A percentile compares a stretch with the other conserved stretches of the same genome.
phyloP scores from a whole-genome alignment of 2,888 invertebrate genomes.

The Lasius platythorax region DNA sequence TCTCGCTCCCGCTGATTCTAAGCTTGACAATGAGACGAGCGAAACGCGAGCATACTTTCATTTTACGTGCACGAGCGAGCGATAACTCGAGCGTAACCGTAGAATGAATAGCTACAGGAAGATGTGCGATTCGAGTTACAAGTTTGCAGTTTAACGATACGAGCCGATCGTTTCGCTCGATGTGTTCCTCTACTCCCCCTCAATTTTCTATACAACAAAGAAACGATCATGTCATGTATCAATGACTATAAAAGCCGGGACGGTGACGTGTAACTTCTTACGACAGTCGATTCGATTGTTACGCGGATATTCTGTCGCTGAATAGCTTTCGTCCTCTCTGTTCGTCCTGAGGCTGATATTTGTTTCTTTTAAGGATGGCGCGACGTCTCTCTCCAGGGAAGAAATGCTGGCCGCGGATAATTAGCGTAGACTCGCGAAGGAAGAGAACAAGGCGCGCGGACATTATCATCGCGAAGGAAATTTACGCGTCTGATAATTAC shows the following conservation, averaged over 20 bases:
- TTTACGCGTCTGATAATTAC: constrained; percentile 23
- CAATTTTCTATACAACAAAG: constrained; percentile 56
- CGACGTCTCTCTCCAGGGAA: not conserved
- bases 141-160: constrained; percentile 79
- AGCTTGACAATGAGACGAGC: constrained; percentile 57
- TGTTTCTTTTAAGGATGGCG: constrained; percentile 63
- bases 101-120: constrained; percentile 72
- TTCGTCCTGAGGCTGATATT: constrained; percentile 15
- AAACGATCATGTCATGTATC: constrained; percentile 49
- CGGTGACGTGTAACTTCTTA: constrained; percentile 64
- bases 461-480: not conserved
- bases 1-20: constrained; percentile 11
- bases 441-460: not conserved
- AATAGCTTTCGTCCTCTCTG: not conserved
- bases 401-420: constrained; percentile 57
- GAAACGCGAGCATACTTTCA: constrained; percentile 72
- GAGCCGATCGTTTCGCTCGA: constrained; percentile 57
- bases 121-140: constrained; percentile 72
- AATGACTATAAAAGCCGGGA: constrained; percentile 49
- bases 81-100: constrained; percentile 76
- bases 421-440: constrained; percentile 47
- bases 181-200: constrained; percentile 16
- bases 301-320: constrained; percentile 24
- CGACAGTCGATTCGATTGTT: constrained; percentile 61
- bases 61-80: constrained; percentile 75